Evolutionary conservation across 1,140 invertebrate genomes (phyloP).

Genomic region (Holotrichia oblita): DNA sequence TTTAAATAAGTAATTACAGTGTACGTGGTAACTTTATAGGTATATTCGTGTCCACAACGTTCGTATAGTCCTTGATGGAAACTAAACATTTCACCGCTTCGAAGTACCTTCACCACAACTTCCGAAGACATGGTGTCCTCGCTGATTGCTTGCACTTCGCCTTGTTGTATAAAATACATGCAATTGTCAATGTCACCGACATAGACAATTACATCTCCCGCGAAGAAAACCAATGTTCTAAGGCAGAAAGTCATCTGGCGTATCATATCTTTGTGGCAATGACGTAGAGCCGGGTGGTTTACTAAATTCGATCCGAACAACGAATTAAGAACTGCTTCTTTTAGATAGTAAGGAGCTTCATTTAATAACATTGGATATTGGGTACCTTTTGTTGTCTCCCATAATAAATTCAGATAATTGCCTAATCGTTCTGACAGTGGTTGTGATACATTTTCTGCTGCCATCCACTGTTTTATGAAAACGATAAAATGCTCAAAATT

Average conservation of each 20-base stretch:
- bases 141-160: conserved; percentile 35
- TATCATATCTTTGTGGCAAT: conserved; percentile 46
- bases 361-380: conserved; percentile 46
- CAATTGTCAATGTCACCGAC: conserved; percentile 37
- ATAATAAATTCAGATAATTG: conserved; percentile 39
- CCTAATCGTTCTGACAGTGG: conserved; percentile 38
- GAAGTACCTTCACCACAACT: conserved; percentile 37
- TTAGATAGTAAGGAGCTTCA: conserved; percentile 46
- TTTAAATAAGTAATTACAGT: conserved; percentile 5
- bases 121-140: conserved; percentile 45
- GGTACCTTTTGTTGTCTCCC: conserved; percentile 34
- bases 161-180: conserved; percentile 43
- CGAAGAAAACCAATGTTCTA: conserved; percentile 29
- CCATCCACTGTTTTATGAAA: conserved; percentile 36
- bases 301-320: conserved; percentile 47
- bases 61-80: conserved; percentile 44
- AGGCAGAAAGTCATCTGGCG: conserved; percentile 43
- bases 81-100: conserved; percentile 45
- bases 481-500: conserved; percentile 37
- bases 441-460: neutral
- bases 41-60: conserved; percentile 44
- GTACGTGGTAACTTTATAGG: conserved; percentile 41
- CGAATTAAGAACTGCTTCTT: conserved; percentile 47
- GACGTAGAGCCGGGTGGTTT: conserved; percentile 44
- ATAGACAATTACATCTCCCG: conserved; percentile 31